A percentile compares a stretch with the other conserved stretches of the same genome.
phyloP scores from a whole-genome alignment of 1,140 invertebrate genomes.

The Zaprionus ornatus region DNA sequence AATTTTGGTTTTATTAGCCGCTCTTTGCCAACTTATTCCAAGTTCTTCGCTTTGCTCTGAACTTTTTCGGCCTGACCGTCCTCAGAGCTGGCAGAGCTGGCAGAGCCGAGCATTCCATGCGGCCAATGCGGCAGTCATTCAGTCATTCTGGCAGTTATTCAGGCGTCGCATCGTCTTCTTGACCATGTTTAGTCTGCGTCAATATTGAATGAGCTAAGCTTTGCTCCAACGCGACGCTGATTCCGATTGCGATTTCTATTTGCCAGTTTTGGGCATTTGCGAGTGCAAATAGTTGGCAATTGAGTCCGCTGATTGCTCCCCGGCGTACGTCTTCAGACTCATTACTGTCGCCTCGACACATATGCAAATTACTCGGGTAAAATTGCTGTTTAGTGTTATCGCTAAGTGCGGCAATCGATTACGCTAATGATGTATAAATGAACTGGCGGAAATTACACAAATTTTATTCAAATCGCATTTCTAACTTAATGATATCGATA shows the following conservation, averaged over 20 bases:
- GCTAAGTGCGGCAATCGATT: background rate
- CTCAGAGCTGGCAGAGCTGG: background rate
- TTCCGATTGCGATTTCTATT: constrained; percentile 45
- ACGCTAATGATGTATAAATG: background rate
- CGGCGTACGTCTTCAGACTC: constrained; percentile 4
- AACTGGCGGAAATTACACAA: background rate
- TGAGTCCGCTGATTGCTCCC: constrained; percentile 45
- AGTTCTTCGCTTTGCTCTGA: constrained; percentile 6
- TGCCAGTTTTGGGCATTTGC: constrained; percentile 54
- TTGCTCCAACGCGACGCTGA: constrained; percentile 18
- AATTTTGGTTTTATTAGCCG: constrained; percentile 46
- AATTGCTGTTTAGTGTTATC: constrained; percentile 9
- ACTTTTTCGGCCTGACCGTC: constrained; percentile 19
- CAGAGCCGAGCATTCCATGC: background rate
- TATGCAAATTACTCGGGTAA: constrained; percentile 3
- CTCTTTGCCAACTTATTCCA: constrained; percentile 1
- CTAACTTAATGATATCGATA: background rate
- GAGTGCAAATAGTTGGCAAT: constrained; percentile 63
- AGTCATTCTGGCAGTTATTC: constrained; percentile 4
- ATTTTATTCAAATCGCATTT: background rate
- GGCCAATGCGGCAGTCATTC: background rate
- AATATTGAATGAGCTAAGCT: constrained; percentile 57
- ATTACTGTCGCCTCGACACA: constrained; percentile 13
- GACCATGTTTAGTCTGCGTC: constrained; percentile 56
- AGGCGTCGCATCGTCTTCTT: constrained; percentile 13